A percentile compares a stretch with the other conserved stretches of the same genome.
Conservation (phyloP, 2,888 invertebrate species). For the Taenaris catops region DNA sequence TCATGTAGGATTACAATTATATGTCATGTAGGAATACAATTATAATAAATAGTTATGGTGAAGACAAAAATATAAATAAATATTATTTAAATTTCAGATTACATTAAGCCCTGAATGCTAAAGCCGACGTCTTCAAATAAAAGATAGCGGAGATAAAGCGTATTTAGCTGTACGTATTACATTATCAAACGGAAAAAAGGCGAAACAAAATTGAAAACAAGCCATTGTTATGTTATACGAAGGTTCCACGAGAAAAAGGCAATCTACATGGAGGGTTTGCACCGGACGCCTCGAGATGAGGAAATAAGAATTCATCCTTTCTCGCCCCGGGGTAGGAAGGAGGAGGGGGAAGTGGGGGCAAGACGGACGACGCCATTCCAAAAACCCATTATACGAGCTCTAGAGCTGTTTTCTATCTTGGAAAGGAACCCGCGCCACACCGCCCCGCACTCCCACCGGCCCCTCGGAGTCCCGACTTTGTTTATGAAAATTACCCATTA, state of each 20-base stretch:
- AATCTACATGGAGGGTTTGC: constrained; percentile 76
- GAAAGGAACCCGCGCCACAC: constrained; percentile 58
- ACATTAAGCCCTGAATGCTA: background rate
- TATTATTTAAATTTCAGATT: constrained; percentile 2
- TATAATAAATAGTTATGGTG: no score
- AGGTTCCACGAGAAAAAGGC: constrained; percentile 72
- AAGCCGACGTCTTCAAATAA: constrained; percentile 1
- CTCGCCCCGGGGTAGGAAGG: constrained; percentile 54
- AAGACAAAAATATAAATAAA: background rate
- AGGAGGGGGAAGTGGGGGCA: constrained; percentile 61
- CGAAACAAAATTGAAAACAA: constrained; percentile 74
- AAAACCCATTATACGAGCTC: constrained; percentile 85
- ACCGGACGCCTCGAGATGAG: constrained; percentile 76
- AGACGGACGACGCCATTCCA: constrained; percentile 86
- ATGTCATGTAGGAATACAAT: no score
- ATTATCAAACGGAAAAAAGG: constrained; percentile 31
- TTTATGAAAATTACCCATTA: constrained; percentile 80
- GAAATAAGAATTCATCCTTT: constrained; percentile 81
- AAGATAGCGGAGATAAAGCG: constrained; percentile 10
- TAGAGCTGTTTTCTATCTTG: constrained; percentile 81
- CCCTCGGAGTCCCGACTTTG: constrained; percentile 72
- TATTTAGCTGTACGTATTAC: constrained; percentile 26
- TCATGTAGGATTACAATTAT: constrained; percentile 16
- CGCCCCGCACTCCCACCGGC: constrained; percentile 40
- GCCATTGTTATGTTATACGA: constrained; percentile 76